A percentile compares a stretch with the other conserved stretches of the same genome.
Conservation (phyloP, 2,797 vertebrate genomes). For the Lagodon rhomboides region DNA sequence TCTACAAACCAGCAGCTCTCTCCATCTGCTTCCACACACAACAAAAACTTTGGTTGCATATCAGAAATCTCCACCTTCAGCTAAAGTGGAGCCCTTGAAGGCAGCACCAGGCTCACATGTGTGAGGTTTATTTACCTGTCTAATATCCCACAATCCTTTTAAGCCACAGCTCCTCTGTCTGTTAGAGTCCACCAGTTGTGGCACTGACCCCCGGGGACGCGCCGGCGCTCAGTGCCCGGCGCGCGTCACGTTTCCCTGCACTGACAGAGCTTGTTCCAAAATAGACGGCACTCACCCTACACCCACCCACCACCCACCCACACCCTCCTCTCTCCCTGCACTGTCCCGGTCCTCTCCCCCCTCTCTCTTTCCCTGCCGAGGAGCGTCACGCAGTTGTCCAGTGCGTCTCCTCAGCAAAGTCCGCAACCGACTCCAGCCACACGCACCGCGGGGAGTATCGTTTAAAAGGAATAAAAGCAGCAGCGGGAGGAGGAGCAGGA, state of each 20-base stretch:
- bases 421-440: constrained; percentile 58
- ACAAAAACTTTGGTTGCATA: background rate
- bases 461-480: constrained; percentile 21
- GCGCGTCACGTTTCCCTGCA: constrained; percentile 69
- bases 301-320: constrained; percentile 19
- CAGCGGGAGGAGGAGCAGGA: background rate
- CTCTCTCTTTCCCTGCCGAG: constrained; percentile 64
- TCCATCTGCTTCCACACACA: background rate
- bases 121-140: background rate
- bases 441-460: constrained; percentile 55
- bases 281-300: constrained; percentile 75
- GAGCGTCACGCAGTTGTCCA: constrained; percentile 71
- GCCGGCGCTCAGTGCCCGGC: constrained; percentile 44
- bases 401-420: constrained; percentile 63
- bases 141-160: too few species aligned
- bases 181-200: background rate
- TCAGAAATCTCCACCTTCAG: background rate
- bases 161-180: background rate
- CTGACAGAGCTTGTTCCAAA: constrained; percentile 81
- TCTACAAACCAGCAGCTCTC: background rate
- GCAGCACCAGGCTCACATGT: constrained; percentile 4
- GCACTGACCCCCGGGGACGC: constrained; percentile 44
- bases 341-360: constrained; percentile 47
- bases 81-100: background rate
- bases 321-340: constrained; percentile 37